Base-by-base conservation (phyloP, 2,888 invertebrate genomes). In the Yponomeuta cagnagella region DNA sequence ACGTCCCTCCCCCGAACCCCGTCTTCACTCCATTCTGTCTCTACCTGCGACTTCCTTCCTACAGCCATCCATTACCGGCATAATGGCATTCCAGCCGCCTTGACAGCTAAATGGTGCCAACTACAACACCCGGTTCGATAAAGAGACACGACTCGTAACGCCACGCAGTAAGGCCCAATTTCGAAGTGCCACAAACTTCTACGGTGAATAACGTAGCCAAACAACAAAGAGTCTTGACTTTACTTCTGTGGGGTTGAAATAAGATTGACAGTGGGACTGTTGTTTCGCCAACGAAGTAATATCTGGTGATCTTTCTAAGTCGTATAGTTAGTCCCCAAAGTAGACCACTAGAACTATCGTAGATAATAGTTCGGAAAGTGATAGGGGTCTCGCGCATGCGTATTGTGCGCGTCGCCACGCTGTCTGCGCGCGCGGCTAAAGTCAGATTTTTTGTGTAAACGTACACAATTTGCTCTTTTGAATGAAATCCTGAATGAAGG, bases 1-100 rank as follows among this genome's bases (percentile, higher is more conserved):
- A 12, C 30, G 15, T 63, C 23, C 23, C n/a, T 63, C 15, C 64
- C 10, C 23, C 64, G 31, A 30, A 6, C 30, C 23, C 64, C 23
- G 10, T 12, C 10, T 9, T 9, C 52, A 52, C 64, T 12, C 31
- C 30, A 30, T n/a, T n/a, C 65, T 10, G 65, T n/a, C 52, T 48
- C 33, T 90, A 91, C 91, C 91, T 91, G 91, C 88, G 80, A 90
- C 91, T 91, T 91, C 91, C 91, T 91, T 91, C 91, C 91, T 91
- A 80, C 80, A 85, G 76, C 88, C 82, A 90, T 90, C 88, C 84
- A 86, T 90, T 89, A 90, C 88, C 79, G n/a, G 72, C 72, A 81
- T 85, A 90, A 88, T 87, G 86, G 87, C 89, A 91, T 91, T 91
- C 91, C 86, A 72, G 75, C 9, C 67, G 77, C 75, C 79, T 82